These are phyloP conservation scores for Fistularia commersonii DNA, from an alignment of 2,797 vertebrate genomes.

Conservation along the genomic window DNA sequence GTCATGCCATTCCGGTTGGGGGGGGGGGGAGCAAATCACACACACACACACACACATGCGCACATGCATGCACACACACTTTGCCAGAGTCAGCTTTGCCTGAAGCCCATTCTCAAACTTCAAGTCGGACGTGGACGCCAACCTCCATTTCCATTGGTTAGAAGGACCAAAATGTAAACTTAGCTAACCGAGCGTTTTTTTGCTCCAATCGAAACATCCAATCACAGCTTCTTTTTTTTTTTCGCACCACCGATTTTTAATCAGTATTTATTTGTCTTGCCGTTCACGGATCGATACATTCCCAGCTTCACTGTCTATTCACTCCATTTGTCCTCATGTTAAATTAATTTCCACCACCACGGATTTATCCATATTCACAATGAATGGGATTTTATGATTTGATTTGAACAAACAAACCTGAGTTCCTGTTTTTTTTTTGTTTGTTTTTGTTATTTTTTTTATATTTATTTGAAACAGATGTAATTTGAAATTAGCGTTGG, in stretches of 20 bases:
- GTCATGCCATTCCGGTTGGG: too few relatives aligned
- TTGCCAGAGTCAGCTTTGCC: constrained; percentile 56
- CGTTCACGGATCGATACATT: constrained; percentile 56
- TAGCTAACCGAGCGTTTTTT: constrained; percentile 66
- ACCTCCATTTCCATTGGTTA: constrained; percentile 71
- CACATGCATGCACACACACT: too few relatives aligned
- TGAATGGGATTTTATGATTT: constrained; percentile 55
- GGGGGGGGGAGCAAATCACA: constrained; percentile 57
- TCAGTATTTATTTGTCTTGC: too few relatives aligned
- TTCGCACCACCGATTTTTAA: constrained; percentile 45
- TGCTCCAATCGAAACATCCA: constrained; percentile 68
- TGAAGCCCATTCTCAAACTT: constrained; percentile 69
- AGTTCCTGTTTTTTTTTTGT: too few relatives aligned
- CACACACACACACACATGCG: background rate
- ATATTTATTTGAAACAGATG: constrained; percentile 69
- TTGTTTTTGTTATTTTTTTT: constrained; percentile 61
- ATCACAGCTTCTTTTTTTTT: constrained; percentile 69
- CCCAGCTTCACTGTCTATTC: constrained; percentile 66
- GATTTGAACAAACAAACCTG: constrained; percentile 58
- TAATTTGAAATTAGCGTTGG: constrained; percentile 77
- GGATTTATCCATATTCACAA: constrained; percentile 49
- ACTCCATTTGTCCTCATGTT: constrained; percentile 47
- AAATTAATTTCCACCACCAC: constrained; percentile 44
- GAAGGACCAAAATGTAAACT: constrained; percentile 77
- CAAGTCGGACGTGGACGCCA: constrained; percentile 58